Evolutionary conservation across 2,113 vertebrate species (phyloP), one percentile per base, ranked within the genome.

Genomic region (Zosterops japonicus): DNA sequence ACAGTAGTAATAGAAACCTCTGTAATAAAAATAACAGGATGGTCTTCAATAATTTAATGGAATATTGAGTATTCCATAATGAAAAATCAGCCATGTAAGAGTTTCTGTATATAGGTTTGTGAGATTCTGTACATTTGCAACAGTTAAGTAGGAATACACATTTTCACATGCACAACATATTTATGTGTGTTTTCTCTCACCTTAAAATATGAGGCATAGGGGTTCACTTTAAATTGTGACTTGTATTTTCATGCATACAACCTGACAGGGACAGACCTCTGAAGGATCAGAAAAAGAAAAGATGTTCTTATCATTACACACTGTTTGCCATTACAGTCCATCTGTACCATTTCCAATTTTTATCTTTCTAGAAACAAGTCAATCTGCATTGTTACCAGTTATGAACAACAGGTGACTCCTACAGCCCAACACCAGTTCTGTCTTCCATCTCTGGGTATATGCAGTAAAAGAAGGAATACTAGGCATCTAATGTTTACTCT

Each of bases 11-110:
- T 81, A 91, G 76, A 33, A 42, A 97, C 82, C 82, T 94, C 90
- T 83, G 74, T 96, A 97, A 98, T 98, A 98, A 98, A 98, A 97
- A 97, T 95, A 97, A 97, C 95, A 98, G 76, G 71, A 80, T 12
- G 4, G 60, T 95, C 93, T 95, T 98, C 89, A 97, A 98, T 98
- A 97, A 97, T 97, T 98, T 94, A 98, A 93, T 81, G 78, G 86
- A 84, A 80, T 97, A 93, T 93, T 49, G 69, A 74, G 65, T 91
- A 96, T 97, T 96, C 47, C 8, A 90, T 97, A 97, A 98, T 94
- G 93, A 97, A 97, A 97, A 97, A 86, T 86, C 80, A 94, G 63
- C 56, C 59, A 79, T 59, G 39, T 85, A 68, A 93, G 79, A 60
- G 27, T 14, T 17, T 70, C 35, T 63, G 13, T 49, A 14, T 79